Evolutionary conservation across 2,113 vertebrate species (phyloP).

Genomic region (Anarrhichthys ocellatus): DNA sequence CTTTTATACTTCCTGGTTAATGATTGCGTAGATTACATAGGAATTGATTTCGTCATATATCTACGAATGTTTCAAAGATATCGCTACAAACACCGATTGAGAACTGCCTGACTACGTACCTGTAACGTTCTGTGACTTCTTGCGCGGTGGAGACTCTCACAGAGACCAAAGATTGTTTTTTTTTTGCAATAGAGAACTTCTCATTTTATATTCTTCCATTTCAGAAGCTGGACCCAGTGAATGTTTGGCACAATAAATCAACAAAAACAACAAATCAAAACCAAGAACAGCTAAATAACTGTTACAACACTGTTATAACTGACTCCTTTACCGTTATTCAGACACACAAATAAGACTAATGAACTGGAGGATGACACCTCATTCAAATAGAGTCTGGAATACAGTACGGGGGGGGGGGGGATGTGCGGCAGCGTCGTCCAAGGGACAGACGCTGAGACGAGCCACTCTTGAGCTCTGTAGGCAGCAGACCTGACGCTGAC

Average conservation of each 20-base stretch:
- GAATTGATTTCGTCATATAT: too few species aligned
- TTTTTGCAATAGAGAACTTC: not conserved
- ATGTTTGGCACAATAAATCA: not conserved
- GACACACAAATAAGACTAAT: not conserved
- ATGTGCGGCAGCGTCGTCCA: slow-evolving; percentile 26
- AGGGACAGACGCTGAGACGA: slow-evolving; percentile 45
- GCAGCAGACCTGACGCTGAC: slow-evolving; percentile 70
- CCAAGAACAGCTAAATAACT: not conserved
- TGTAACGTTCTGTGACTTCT: not conserved
- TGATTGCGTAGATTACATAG: not conserved
- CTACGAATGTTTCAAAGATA: too few species aligned
- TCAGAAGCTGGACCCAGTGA: not conserved
- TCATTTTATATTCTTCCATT: not conserved
- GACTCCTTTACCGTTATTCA: not conserved
- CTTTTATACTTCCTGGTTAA: not conserved
- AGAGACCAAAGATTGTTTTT: too few species aligned
- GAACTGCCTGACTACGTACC: too few species aligned
- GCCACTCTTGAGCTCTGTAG: slow-evolving; percentile 49
- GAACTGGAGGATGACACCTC: not conserved
- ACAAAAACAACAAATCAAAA: not conserved
- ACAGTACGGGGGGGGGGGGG: not conserved
- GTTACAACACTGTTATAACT: not conserved
- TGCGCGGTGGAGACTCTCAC: not conserved
- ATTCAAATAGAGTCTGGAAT: not conserved
- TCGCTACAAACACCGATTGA: too few species aligned